Base-by-base conservation (phyloP, 2,888 invertebrate species). In the Dendrolimus houi region DNA sequence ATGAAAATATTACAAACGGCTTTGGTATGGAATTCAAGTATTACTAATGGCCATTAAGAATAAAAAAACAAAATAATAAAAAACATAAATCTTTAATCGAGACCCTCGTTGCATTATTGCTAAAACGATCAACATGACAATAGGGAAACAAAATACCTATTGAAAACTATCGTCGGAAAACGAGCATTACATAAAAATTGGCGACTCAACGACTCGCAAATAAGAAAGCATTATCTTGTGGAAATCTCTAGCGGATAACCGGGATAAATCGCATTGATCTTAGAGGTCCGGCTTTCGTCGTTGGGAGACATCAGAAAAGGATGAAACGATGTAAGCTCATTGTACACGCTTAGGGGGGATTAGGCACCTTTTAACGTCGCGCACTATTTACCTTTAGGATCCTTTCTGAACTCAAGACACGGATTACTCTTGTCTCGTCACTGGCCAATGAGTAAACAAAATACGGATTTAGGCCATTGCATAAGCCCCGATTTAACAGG, bases 291-390 rank as follows among this genome's bases (percentile, higher is more conserved):
- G 75, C 69, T 74, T 76, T 81, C 76, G 79, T 81, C 76, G 79
- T 79, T 79, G 77, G 74, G 74, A 77, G 77, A 79, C 83, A 79
- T 81, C 82, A 80, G 72, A 79, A 74, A 71, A 73, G 75, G 70
- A 9, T 10, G 47, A 12, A 10, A 47, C 74, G 69, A 69, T 71
- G 70, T 85, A 86, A 87, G 87, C 87, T 81, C 79, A 80, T 86
- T 86, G 84, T 85, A 76, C 71, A 75, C 79, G 80, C 79, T 85
- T 77, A 79, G 65, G 71, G 67, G 62, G 79, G 83, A 85, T 86
- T 87, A 87, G 75, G 78, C 81, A 83, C 85, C 87, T 88, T 88
- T 86, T 87, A 86, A 74, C 83, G 80, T 80, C 72, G 77, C 70
- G 61, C 79, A 84, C 80, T 87, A 86, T 87, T 88, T 87, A 83